phyloP scores from a whole-genome alignment of 2,113 vertebrate genomes.

The Fulica atra region DNA sequence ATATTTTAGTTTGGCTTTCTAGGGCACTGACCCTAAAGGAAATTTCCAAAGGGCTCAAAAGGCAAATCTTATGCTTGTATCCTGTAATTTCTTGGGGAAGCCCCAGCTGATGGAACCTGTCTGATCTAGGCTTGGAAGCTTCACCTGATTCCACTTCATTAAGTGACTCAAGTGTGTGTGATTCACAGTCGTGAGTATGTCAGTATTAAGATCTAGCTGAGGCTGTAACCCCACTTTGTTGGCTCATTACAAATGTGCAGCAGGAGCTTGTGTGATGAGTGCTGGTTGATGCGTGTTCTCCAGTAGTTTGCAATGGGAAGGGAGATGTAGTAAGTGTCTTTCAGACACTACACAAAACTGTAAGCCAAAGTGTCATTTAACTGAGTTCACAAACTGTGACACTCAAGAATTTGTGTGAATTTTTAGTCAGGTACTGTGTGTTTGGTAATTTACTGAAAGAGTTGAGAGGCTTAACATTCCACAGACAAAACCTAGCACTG shows the following conservation, averaged over 20 bases:
- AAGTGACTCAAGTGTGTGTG: neutral
- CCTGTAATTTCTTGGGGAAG: neutral
- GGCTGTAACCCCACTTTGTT: neutral
- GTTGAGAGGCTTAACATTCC: neutral
- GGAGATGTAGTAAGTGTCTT: neutral
- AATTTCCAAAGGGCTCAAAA: neutral
- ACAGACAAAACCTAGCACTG: neutral
- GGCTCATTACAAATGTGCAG: accelerated
- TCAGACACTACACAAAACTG: neutral
- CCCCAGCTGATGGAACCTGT: accelerated
- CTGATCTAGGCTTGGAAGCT: neutral
- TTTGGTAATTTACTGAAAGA: neutral
- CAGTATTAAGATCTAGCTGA: neutral
- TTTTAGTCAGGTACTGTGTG: neutral
- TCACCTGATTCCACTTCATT: neutral
- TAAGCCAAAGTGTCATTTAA: neutral
- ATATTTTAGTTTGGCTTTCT: neutral
- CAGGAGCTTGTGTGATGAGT: neutral
- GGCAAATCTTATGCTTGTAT: neutral
- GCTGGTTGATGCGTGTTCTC: neutral
- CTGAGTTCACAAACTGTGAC: neutral
- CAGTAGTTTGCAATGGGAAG: neutral
- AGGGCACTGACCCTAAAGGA: neutral
- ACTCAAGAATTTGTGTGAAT: neutral
- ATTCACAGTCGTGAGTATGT: neutral